Base-by-base conservation (phyloP, 2,888 invertebrate species). In the Lamproptera curius region DNA sequence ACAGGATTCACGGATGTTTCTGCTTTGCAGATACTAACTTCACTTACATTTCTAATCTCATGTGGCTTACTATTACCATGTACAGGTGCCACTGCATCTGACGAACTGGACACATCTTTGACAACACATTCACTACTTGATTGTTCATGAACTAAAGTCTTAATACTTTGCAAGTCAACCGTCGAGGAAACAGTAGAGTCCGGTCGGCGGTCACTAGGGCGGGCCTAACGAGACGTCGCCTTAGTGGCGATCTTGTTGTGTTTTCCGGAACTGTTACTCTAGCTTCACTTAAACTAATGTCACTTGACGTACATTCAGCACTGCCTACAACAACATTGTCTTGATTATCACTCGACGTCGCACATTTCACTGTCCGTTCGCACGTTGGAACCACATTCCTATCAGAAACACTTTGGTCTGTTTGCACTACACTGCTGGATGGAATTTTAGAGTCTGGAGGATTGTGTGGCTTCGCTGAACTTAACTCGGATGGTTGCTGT, bases 51-150 rank as follows among this genome's bases (percentile, higher is more conserved):
- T 73, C 76, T 82, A 79, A 76, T 78, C 72, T 81, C 80, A 71
- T 82, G 77, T 63, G 74, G 73, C 63, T 76, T 81, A 61, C 70
- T 64, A 73, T 73, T 79, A 78, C 73, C 75, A 67, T 76, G 70
- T 69, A 71, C 62, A 65, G 63, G 61, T 57, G 73, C 63, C 60
- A 86, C 73, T 56, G 80, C 76, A 68, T 87, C 87, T 38, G 87
- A 87, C 38, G 87, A 87, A 70, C 87, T 87, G 52, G 87, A 85
- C 47, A 87, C 87, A 77, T 82, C 84, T 64, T 87, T 87, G 47
- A 73, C 61, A 45, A 78, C 55, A 56, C 66, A 63, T 58, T 78
- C 80, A 69, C 73, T 68, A 63, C 60, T 68, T 45, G 57, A 57
- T 53, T 69, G 71, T 61, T 74, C 73, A 48, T 63, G 58, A 53